Evolutionary conservation across 2,888 invertebrate species (phyloP), one percentile per base, ranked within the genome.

Genomic region (Leptopilina drosophilae): DNA sequence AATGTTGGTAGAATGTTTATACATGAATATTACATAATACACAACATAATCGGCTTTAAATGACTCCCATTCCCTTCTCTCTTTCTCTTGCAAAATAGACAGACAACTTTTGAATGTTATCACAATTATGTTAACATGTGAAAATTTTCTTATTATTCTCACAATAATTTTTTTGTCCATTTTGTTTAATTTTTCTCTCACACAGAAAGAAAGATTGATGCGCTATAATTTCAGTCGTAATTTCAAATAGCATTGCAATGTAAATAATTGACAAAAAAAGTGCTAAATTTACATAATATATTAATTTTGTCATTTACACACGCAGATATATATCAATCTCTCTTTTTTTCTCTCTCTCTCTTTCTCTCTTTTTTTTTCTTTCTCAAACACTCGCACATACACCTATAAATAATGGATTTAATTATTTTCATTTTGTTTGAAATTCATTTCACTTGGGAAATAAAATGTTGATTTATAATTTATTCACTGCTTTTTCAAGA

Each of bases 41-140:
- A 26, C 69, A 69, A 20, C 53, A 33, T 69, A 69, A 69, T 69
- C 69, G 69, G 69, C 69, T 69, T 69, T 69, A 33, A 69, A 53
- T 53, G 49, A 53, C 49, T 49, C 49, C 49, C 69, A 20, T 69
- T 12, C 11, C 49, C 12, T 11, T 49, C 11, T 49, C 49, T 49
- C 49, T 49, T 11, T 49, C 49, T 49, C 69, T 53, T 26, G 69
- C 26, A 53, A 49, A 69, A 53, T 69, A 69, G 14, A 53, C 69
- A 49, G 26, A 20, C 20, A 20, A 20, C 20, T 20, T 14, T 14
- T 53, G 53, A 69, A 53, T 69, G 53, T 26, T 69, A 69, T 69
- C 69, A 69, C 20, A 53, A 53, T 69, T 12, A 14, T 12, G 42
- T 59, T 62, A 20, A 64, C 49, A 46, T 20, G 79, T 66, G 65